phyloP scores from a whole-genome alignment of 1,140 invertebrate genomes.

The Anoplophora glabripennis region DNA sequence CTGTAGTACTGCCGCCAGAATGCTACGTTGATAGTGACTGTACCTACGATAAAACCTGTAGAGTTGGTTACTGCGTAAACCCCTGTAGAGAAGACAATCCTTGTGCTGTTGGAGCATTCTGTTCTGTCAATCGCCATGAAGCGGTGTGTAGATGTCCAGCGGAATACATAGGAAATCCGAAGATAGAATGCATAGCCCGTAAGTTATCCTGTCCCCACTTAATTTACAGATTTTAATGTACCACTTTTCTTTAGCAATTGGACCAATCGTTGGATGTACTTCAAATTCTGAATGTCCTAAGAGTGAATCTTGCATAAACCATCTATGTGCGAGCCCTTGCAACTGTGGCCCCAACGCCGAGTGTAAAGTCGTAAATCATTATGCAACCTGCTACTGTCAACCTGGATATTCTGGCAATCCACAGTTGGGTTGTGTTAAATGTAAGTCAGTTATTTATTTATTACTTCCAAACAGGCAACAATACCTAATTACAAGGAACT shows the following conservation, averaged over 20 bases:
- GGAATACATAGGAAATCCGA: conserved; percentile 73
- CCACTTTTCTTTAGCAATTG: conserved; percentile 52
- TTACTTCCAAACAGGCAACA: no score
- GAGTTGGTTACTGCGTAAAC: conserved; percentile 73
- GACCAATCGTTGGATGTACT: conserved; percentile 65
- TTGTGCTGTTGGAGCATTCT: conserved; percentile 75
- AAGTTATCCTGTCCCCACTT: conserved; percentile 53
- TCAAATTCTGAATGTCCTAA: conserved; percentile 75
- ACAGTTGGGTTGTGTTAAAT: conserved; percentile 72
- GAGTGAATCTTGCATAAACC: conserved; percentile 77
- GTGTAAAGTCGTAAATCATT: conserved; percentile 75
- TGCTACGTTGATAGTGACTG: conserved; percentile 78
- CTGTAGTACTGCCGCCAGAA: conserved; percentile 57
- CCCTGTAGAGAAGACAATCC: conserved; percentile 67
- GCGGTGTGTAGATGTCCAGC: conserved; percentile 77
- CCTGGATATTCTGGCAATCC: conserved; percentile 79
- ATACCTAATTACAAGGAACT: no score
- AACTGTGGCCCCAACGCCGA: conserved; percentile 79
- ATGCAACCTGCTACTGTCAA: conserved; percentile 76
- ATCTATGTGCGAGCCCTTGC: conserved; percentile 75
- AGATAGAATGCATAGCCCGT: conserved; percentile 71
- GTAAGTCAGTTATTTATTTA: conserved; percentile 50
- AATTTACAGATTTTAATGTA: no score
- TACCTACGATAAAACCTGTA: conserved; percentile 66
- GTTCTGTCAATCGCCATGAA: conserved; percentile 70